Conservation (phyloP, 1,140 invertebrate genomes). For the Zeugodacus cucurbitae region DNA sequence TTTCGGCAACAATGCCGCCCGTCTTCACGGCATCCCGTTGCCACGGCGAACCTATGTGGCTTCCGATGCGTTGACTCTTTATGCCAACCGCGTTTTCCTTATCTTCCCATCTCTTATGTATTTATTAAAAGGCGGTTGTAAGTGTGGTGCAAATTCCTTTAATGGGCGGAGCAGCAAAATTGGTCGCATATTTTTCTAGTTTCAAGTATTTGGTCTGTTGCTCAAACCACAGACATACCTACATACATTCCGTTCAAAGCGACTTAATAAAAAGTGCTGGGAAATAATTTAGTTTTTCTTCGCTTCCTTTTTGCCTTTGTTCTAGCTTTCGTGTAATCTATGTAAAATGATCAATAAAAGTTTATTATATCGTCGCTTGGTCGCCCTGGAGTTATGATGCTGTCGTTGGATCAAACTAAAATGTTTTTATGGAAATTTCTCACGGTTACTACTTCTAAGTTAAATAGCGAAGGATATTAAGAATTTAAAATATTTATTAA, state of each 20-base stretch:
- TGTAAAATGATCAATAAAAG: neutral
- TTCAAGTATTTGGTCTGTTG: neutral
- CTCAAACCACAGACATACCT: no score
- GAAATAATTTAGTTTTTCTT: neutral
- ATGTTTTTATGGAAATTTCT: no score
- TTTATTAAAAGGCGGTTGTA: neutral
- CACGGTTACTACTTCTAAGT: no score
- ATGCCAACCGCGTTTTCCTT: neutral
- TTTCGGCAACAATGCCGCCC: neutral
- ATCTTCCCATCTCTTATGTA: neutral
- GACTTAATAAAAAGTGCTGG: neutral
- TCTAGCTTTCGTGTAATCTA: neutral
- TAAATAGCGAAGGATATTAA: no score
- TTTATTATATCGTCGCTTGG: neutral
- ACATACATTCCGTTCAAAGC: neutral
- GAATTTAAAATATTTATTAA: no score
- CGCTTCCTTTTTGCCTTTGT: neutral
- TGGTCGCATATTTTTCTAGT: neutral
- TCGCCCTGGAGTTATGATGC: neutral
- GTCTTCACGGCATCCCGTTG: neutral
- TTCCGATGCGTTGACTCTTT: neutral
- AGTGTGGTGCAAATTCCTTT: slow-evolving; percentile 1
- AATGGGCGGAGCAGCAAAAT: neutral
- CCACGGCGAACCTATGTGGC: neutral
- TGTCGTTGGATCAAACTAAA: no score